A percentile compares a stretch with the other conserved stretches of the same genome.
Conservation (phyloP, 2,888 invertebrate genomes). For the Andrena bicolor region DNA sequence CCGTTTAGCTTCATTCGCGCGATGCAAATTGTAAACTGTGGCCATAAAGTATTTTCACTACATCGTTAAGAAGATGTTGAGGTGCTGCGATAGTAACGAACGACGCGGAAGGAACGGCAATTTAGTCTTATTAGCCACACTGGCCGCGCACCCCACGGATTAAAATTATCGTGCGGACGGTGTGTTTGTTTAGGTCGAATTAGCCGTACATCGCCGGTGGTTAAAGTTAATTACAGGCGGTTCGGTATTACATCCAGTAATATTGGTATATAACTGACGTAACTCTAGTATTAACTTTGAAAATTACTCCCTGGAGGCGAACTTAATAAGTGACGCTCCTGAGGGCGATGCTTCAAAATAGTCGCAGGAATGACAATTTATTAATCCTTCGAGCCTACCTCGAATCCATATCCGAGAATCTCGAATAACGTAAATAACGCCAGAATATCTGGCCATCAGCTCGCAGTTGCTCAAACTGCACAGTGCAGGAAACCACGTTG, state of each 20-base stretch:
- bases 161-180: constrained; percentile 14
- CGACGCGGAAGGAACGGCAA: constrained; percentile 1
- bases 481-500: neutral
- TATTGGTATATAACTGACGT: constrained; percentile 53
- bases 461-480: neutral
- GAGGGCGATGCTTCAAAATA: constrained; percentile 68
- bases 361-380: constrained; percentile 55
- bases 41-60: neutral
- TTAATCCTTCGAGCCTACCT: constrained; percentile 49
- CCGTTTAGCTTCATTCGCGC: neutral
- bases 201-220: constrained; percentile 25
- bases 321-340: constrained; percentile 67
- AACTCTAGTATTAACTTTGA: constrained; percentile 63
- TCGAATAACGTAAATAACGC: neutral
- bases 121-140: constrained; percentile 20
- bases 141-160: neutral
- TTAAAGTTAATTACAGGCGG: constrained; percentile 53
- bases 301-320: constrained; percentile 70
- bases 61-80: neutral
- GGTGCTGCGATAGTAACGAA: constrained; percentile 1
- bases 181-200: constrained; percentile 35
- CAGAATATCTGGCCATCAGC: too few relatives aligned
- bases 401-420: neutral
- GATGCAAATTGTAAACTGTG: constrained; percentile 2
- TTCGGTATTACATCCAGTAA: constrained; percentile 41